Base-by-base conservation (phyloP, 92 coral and sea anemone species). In the Heteractis magnifica region DNA sequence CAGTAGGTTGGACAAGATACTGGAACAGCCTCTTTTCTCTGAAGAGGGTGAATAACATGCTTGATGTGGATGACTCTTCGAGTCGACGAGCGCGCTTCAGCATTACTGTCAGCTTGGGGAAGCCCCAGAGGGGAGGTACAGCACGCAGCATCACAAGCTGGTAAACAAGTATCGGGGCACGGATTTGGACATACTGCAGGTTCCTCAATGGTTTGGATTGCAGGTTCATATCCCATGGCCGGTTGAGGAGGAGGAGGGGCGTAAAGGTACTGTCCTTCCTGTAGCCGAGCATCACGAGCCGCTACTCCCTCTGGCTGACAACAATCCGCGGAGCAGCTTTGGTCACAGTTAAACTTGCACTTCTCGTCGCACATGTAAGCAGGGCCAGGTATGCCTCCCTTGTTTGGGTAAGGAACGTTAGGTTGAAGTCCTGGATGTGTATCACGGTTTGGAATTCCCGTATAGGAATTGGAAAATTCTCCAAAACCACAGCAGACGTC, bases 241-340 rank as follows among this genome's bases (percentile, higher is more conserved):
- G 81, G 87, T 78, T 84, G 86, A 19, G 83, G 86, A 53, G 89
- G 89, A 19, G 83, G 86, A 53, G 89, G 84, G 8, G 87, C 83
- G 16, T 89, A 87, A 41, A 81, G 52, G 8, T 79, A 75, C 21
- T 82, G 58, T 68, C 81, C 71, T 23, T 72, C 82, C 71, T 85
- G 88, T 9, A 85, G 51, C 6, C 88, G 78, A 74, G 84, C 52
- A 82, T 64, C 58, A 72, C 90, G 89, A 62, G 34, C 88, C 6
- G 91, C 91, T 10, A 92, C 82, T 51, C 89, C 95, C 60, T 93
- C 99, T 3, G 99, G 99, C 19, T 90, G 93, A 84, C 99, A 96
- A 59, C 99, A 96, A 70, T 91, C 92, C 20, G 87, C 91, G 0
- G 98, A 93, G 71, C 99, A 96, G 52, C 85, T 85, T 34, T 80